phyloP scores from a whole-genome alignment of 2,888 invertebrate species.

The Orthosia gracilis region DNA sequence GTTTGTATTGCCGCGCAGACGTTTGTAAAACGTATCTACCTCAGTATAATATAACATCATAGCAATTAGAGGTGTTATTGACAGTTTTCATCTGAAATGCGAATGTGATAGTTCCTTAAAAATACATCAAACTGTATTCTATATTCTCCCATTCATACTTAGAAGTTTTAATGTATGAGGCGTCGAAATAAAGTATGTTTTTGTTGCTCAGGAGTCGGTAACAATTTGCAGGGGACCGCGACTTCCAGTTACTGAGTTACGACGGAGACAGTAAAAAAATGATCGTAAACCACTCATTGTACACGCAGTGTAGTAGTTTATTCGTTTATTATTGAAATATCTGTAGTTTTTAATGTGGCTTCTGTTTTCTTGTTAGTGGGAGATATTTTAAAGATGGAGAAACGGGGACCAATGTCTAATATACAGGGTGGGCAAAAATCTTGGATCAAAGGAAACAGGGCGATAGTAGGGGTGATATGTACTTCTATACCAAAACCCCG shows the following conservation, averaged over 20 bases:
- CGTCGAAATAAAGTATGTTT: conserved; percentile 71
- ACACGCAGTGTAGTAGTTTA: conserved; percentile 42
- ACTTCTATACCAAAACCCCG: too few relatives aligned
- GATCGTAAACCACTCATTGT: conserved; percentile 57
- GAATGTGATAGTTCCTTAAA: not conserved
- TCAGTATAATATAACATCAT: too few relatives aligned
- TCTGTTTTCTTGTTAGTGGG: conserved; percentile 47
- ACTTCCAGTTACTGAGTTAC: conserved; percentile 51
- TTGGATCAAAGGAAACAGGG: too few relatives aligned
- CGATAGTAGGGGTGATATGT: too few relatives aligned
- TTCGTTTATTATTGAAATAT: conserved; percentile 58
- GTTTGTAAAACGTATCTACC: too few relatives aligned
- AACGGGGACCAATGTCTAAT: not conserved
- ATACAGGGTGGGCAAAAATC: too few relatives aligned
- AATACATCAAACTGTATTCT: not conserved
- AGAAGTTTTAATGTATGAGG: conserved; percentile 64
- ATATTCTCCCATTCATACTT: conserved; percentile 36
- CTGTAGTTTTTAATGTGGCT: conserved; percentile 51
- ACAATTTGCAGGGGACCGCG: conserved; percentile 56
- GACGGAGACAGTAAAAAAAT: conserved; percentile 54
- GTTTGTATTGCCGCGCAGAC: too few relatives aligned
- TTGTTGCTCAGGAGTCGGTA: conserved; percentile 61
- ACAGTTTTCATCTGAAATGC: not conserved
- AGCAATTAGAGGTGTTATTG: not conserved
- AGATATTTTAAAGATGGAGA: conserved; percentile 12